Base-by-base conservation (phyloP, 2,888 invertebrate species). In the Diarsia mendica region DNA sequence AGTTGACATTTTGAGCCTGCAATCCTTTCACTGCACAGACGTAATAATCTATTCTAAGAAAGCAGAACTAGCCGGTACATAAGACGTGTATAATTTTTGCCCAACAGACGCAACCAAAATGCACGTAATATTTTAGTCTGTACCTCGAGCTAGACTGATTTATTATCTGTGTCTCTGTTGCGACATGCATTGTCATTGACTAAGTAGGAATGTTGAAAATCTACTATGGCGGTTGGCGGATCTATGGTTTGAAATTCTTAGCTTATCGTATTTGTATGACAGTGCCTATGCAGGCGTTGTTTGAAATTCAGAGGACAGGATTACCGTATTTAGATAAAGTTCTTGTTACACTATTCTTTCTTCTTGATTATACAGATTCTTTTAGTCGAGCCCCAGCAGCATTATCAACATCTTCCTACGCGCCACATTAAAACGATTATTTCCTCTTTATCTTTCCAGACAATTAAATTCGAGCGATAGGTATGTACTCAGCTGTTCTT, bases 1-100 rank as follows among this genome's bases (percentile, higher is more conserved):
- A 84, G 86, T 88, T 93, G 95, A 94, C 93, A 94, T 94, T 95
- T 89, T 91, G 87, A 91, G 91, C 91, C 91, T 89, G 90, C 89
- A 91, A 90, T 93, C 94, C 95, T 95, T 95, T 95, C 95, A 95
- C 94, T 93, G 90, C 65, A 82, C 79, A 83, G 66, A 83, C 79
- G 77, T 78, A 84, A 86, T 82, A 83, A 83, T 86, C 77, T 83
- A 76, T 86, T 87, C 69, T 80, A 80, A 82, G 88, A 88, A 85
- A 82, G 79, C 65, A 75, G 23, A 53, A 76, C 66, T 75, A 71
- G 61, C 58, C 63, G 51, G 58, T 71, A 67, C 61, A 63, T 23
- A 51, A 67, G 68, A 77, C 71, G 68, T 73, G 64, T 68, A 69
- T 73, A 55, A 58, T 74, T 84, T 80, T 76, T 67, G 46, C 39